phyloP scores from a whole-genome alignment of 2,797 vertebrate genomes.

The Poeciliopsis turneri region DNA sequence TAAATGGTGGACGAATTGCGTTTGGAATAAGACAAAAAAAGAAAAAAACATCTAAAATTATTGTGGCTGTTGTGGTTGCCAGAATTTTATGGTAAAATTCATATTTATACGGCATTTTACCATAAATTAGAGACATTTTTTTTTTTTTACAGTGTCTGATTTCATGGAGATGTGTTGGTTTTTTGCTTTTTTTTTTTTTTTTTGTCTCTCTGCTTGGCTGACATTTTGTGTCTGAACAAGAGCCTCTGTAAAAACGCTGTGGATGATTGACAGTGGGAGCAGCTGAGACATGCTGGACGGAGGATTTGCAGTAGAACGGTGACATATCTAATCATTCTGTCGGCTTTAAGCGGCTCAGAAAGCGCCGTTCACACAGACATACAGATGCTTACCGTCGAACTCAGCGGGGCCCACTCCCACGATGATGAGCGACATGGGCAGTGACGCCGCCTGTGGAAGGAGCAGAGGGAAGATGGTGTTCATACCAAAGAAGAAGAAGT shows the following conservation, averaged over 20 bases:
- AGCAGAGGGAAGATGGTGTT: conserved; percentile 2
- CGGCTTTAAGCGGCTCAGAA: background rate
- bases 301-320: background rate
- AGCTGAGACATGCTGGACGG: background rate
- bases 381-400: conserved; percentile 87
- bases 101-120: too few species aligned
- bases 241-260: background rate
- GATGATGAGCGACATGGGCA: conserved; percentile 96
- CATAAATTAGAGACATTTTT: too few species aligned
- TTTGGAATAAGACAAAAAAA: background rate
- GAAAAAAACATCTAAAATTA: too few species aligned
- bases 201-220: background rate
- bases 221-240: background rate
- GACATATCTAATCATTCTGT: background rate
- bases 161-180: background rate
- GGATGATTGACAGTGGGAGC: background rate
- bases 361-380: background rate
- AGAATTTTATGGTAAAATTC: too few species aligned
- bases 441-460: conserved; percentile 84
- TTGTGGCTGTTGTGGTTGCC: too few species aligned
- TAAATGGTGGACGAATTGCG: background rate
- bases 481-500: background rate
- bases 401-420: conserved; percentile 96
- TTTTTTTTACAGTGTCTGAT: too few species aligned
- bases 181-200: background rate